Evolutionary conservation across 2,113 vertebrate genomes (phyloP).

Genomic region (Antechinus stuartii): DNA sequence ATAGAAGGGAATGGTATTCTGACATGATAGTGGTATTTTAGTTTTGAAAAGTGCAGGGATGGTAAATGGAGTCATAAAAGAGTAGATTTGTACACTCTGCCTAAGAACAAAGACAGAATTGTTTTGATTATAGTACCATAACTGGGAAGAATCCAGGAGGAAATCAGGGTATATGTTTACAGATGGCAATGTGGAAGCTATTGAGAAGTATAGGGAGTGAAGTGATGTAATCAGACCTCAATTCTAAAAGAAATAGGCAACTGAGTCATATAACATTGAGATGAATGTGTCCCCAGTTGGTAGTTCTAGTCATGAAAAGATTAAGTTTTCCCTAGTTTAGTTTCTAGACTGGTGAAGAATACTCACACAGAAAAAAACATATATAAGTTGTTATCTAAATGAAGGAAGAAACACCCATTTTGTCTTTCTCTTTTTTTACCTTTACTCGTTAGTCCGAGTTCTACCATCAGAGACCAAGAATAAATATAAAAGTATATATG

Average conservation of each 20-base stretch:
- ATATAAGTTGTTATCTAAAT: background rate
- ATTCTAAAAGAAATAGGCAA: background rate
- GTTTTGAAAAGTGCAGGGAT: background rate
- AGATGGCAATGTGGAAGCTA: background rate
- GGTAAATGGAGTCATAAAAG: background rate
- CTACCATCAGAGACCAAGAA: background rate
- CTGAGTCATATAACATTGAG: background rate
- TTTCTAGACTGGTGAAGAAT: background rate
- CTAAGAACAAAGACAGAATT: background rate
- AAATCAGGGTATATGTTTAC: background rate
- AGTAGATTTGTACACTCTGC: background rate
- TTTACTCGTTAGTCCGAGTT: background rate
- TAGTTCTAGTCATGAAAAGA: background rate
- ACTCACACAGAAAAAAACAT: background rate
- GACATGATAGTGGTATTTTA: background rate
- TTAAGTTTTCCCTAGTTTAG: background rate
- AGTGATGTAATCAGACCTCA: background rate
- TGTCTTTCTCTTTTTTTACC: background rate
- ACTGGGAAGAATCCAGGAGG: background rate
- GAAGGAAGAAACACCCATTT: background rate
- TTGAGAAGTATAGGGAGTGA: background rate
- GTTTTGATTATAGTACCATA: background rate
- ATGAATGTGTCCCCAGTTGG: background rate
- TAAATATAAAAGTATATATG: background rate
- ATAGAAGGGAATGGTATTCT: background rate